A percentile compares a stretch with the other conserved stretches of the same genome.
Evolutionary conservation across 2,797 vertebrate genomes (phyloP).

Genomic region (Pygocentrus nattereri): DNA sequence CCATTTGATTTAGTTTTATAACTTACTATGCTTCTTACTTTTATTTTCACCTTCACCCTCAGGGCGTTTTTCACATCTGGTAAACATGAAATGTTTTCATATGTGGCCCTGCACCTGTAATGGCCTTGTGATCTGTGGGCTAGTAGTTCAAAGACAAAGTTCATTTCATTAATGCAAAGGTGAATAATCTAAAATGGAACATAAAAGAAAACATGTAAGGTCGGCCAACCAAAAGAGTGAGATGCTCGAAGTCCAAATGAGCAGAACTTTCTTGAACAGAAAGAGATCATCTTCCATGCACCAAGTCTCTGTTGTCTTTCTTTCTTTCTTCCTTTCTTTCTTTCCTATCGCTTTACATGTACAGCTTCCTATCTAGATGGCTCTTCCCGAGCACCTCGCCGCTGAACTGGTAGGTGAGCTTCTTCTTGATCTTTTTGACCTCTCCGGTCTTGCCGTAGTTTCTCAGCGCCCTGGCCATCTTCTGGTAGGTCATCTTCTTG

Average conservation of each 20-base stretch:
- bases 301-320: slow-evolving; percentile 4
- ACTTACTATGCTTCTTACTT: slow-evolving; percentile 19
- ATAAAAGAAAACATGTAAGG: slow-evolving; percentile 11
- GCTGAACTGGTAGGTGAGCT: slow-evolving; percentile 99
- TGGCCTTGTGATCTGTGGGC: background rate
- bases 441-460: slow-evolving; percentile 99
- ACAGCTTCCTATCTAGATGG: slow-evolving; percentile 87
- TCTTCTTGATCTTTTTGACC: slow-evolving; percentile 98
- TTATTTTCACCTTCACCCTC: background rate
- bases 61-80: background rate
- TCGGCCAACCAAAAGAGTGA: background rate
- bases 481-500: slow-evolving; percentile 99
- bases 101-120: slow-evolving; percentile 24
- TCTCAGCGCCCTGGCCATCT: slow-evolving; percentile 97
- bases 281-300: background rate
- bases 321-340: background rate
- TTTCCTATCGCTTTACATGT: slow-evolving; percentile 67
- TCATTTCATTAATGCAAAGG: slow-evolving; percentile 58
- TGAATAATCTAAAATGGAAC: slow-evolving; percentile 46
- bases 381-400: slow-evolving; percentile 94
- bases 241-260: slow-evolving; percentile 38
- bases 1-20: slow-evolving; percentile 35
- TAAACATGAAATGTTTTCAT: background rate
- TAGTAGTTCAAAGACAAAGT: slow-evolving; percentile 34
- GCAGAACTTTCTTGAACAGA: slow-evolving; percentile 38